Conservation (phyloP, 2,888 invertebrate genomes). For the Pemphredon lugubris region DNA sequence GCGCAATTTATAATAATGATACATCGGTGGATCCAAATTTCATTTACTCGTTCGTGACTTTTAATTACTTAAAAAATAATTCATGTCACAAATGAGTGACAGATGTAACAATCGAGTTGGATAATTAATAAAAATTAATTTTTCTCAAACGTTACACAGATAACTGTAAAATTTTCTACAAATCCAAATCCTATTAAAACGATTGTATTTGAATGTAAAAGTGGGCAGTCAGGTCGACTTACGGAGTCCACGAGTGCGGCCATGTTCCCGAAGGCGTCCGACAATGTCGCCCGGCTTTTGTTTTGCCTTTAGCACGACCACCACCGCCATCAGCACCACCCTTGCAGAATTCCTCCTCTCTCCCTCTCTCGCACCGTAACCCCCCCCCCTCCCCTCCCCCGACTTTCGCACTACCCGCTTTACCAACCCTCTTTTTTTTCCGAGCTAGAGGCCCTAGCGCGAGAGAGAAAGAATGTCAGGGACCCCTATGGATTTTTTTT, state of each 20-base stretch:
- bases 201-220: no score
- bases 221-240: background rate
- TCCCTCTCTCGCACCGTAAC: conserved; percentile 32
- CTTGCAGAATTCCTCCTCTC: conserved; percentile 58
- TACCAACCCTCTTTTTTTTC: conserved; percentile 60
- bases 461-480: conserved; percentile 54
- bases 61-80: no score
- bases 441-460: conserved; percentile 35
- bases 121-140: no score
- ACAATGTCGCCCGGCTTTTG: conserved; percentile 66
- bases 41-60: no score
- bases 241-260: conserved; percentile 24
- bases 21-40: no score
- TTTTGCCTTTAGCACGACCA: conserved; percentile 73
- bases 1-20: no score
- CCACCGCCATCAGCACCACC: conserved; percentile 69
- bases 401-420: conserved; percentile 54
- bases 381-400: no score
- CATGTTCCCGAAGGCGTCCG: conserved; percentile 60
- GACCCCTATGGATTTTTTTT: conserved; percentile 79
- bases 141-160: no score
- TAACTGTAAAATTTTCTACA: no score
- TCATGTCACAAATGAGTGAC: no score
- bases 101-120: no score
- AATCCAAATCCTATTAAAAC: no score